Conservation (phyloP, 1,140 invertebrate species). For the Hyphantria cunea region DNA sequence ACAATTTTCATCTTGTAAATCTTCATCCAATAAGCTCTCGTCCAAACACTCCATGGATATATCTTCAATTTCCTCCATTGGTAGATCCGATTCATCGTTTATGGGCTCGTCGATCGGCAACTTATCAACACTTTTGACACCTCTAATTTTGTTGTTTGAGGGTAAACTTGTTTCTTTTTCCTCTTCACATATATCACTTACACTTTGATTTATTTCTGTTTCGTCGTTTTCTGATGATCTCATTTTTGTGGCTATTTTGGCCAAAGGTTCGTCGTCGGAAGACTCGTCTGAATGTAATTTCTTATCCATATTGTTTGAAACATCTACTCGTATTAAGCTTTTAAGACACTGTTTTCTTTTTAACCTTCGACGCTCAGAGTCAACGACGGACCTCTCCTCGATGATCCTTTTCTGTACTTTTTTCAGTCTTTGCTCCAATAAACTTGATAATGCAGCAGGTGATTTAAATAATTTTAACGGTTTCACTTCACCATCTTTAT, state of each 20-base stretch:
- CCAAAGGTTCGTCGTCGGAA: slow-evolving; percentile 68
- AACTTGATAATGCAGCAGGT: background rate
- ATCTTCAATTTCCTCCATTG: background rate
- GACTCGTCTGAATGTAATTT: slow-evolving; percentile 29
- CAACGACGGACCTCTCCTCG: background rate
- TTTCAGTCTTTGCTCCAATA: background rate
- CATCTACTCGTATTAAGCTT: too few relatives aligned
- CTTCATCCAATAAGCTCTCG: background rate
- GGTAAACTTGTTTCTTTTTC: background rate
- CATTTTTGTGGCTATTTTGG: slow-evolving; percentile 49
- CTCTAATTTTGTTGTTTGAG: background rate
- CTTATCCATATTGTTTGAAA: too few relatives aligned
- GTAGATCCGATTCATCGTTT: background rate
- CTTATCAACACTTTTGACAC: background rate
- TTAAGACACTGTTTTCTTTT: background rate
- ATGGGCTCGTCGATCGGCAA: background rate
- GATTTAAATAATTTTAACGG: slow-evolving; percentile 16
- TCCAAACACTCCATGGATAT: background rate
- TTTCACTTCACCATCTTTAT: background rate
- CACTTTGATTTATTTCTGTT: background rate
- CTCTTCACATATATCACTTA: background rate
- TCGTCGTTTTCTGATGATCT: background rate
- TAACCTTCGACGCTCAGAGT: background rate
- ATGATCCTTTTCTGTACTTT: background rate
- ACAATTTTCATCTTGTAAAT: slow-evolving; percentile 36